Conservation (phyloP, 1,140 invertebrate genomes). For the Saxidomus purpurata region DNA sequence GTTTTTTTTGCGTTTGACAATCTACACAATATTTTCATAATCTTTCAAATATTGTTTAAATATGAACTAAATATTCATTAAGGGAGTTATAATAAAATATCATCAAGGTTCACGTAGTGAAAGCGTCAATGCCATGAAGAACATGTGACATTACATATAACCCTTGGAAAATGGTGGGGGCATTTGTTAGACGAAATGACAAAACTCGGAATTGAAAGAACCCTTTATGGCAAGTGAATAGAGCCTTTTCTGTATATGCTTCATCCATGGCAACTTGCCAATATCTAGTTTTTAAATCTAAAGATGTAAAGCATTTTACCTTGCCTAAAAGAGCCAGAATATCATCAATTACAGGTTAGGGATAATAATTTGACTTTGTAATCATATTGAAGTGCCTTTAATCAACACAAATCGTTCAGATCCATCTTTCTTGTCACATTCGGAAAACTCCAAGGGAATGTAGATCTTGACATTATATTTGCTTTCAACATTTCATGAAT, state of each 20-base stretch:
- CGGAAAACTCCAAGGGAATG: background rate
- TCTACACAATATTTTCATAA: background rate
- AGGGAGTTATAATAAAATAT: background rate
- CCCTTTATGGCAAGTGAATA: slow-evolving; percentile 56
- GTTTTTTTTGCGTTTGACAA: too few species aligned
- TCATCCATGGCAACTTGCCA: slow-evolving; percentile 34
- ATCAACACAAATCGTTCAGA: background rate
- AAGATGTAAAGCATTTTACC: background rate
- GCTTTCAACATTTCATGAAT: background rate
- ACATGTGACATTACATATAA: slow-evolving; percentile 74
- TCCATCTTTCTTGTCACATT: background rate
- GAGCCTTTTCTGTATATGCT: slow-evolving; percentile 81
- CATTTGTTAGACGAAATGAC: slow-evolving; percentile 74
- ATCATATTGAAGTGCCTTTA: background rate
- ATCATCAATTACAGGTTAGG: slow-evolving; percentile 11
- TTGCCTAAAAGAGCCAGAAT: background rate
- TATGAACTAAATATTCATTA: background rate
- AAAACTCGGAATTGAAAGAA: slow-evolving; percentile 61
- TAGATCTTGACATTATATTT: background rate
- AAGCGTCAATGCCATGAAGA: slow-evolving; percentile 47
- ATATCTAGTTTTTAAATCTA: slow-evolving; percentile 2
- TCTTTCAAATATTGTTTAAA: background rate
- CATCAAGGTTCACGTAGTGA: background rate
- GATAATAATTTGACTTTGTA: slow-evolving; percentile 11
- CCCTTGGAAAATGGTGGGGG: slow-evolving; percentile 74